Evolutionary conservation across 1,140 invertebrate genomes (phyloP).

Genomic region (Melipona quadrifasciata): DNA sequence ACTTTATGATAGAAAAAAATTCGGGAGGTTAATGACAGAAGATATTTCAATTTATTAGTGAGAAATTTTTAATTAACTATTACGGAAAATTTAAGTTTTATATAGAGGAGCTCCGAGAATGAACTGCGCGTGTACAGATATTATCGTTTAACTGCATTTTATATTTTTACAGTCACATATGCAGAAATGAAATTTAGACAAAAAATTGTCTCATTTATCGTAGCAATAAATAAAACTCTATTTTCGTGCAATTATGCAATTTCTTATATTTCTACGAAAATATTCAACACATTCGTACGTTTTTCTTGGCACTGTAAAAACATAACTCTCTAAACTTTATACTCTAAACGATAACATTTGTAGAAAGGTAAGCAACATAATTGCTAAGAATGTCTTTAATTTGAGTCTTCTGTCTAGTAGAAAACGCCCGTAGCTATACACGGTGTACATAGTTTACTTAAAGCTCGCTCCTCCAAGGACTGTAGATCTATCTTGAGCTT

Average conservation of each 20-base stretch:
- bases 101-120: not conserved
- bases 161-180: too few relatives aligned
- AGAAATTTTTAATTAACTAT: not conserved
- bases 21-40: not conserved
- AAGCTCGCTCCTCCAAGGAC: not conserved
- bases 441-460: not conserved
- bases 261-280: not conserved
- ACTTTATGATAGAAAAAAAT: not conserved
- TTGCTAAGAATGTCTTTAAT: slow-evolving; percentile 3
- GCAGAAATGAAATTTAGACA: too few relatives aligned
- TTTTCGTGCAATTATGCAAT: too few relatives aligned
- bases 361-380: not conserved
- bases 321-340: not conserved
- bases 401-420: not conserved
- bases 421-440: not conserved
- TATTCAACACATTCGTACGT: not conserved
- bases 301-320: not conserved
- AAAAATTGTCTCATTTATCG: too few relatives aligned
- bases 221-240: too few relatives aligned
- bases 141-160: too few relatives aligned
- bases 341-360: not conserved
- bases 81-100: not conserved
- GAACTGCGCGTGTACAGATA: too few relatives aligned
- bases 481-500: slow-evolving; percentile 14
- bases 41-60: not conserved